A percentile compares a stretch with the other conserved stretches of the same genome.
phyloP scores from a whole-genome alignment of 23 tunicate genomes.

The Aplidium turbinatum region DNA sequence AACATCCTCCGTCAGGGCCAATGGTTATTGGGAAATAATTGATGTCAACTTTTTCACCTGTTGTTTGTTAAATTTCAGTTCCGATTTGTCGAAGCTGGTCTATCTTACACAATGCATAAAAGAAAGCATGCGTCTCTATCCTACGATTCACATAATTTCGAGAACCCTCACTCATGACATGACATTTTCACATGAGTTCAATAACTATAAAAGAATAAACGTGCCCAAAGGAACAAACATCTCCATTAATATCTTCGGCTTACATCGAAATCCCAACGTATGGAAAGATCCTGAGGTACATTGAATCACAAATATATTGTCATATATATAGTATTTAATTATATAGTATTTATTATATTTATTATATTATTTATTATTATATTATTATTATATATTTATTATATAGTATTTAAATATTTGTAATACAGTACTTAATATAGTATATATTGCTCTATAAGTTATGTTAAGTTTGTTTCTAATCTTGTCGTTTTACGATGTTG shows the following conservation, averaged over 20 bases:
- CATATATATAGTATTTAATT: background rate
- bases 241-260: constrained; percentile 18
- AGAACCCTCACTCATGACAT: constrained; percentile 28
- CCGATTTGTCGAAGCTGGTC: constrained; percentile 21
- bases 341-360: no score
- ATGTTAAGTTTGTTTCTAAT: no score
- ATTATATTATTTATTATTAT: no score
- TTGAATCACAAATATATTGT: background rate
- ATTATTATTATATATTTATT: no score
- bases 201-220: constrained; percentile 10
- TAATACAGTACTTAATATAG: no score
- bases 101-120: constrained; percentile 42
- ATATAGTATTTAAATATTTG: no score
- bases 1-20: no score
- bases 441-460: no score
- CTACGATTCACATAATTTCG: constrained; percentile 27
- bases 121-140: constrained; percentile 33
- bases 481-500: no score
- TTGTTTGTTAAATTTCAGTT: no score
- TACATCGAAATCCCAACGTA: constrained; percentile 30
- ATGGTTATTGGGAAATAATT: no score
- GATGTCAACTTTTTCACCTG: no score
- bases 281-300: constrained; percentile 41
- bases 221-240: constrained; percentile 31
- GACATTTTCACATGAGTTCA: constrained; percentile 8